Percentiles rank a stretch among this genome's conserved stretches.
Conservation (phyloP, 2,113 vertebrate species). For the Bucco capensis region DNA sequence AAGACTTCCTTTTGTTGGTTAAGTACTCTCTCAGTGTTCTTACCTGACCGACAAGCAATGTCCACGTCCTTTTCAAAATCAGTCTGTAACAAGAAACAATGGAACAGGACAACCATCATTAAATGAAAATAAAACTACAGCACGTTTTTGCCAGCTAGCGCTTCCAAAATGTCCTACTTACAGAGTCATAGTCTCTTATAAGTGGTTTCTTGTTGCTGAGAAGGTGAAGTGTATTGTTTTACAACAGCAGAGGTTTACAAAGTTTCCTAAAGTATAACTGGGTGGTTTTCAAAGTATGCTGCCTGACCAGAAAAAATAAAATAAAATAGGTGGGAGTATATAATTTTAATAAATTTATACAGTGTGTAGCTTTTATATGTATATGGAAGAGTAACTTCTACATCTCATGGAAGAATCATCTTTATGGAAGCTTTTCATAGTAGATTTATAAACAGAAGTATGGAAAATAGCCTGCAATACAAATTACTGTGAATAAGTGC, state of each 20-base stretch:
- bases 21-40: slow-evolving; percentile 35
- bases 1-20: neutral
- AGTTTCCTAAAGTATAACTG: slow-evolving; percentile 56
- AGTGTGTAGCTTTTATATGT: neutral
- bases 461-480: neutral
- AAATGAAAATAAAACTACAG: slow-evolving; percentile 8
- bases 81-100: slow-evolving; percentile 83
- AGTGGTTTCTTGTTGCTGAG: slow-evolving; percentile 43
- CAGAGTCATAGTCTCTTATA: slow-evolving; percentile 42
- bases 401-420: neutral
- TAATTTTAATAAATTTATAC: slow-evolving; percentile 24
- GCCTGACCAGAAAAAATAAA: slow-evolving; percentile 50
- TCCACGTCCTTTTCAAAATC: slow-evolving; percentile 99
- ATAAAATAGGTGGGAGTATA: slow-evolving; percentile 31
- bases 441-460: neutral
- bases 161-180: slow-evolving; percentile 45
- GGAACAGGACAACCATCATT: slow-evolving; percentile 41
- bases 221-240: slow-evolving; percentile 46
- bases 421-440: neutral
- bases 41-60: slow-evolving; percentile 99
- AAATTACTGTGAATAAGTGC: neutral
- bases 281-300: slow-evolving; percentile 50
- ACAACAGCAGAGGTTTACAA: slow-evolving; percentile 51
- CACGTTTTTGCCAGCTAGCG: neutral
- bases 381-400: neutral